Evolutionary conservation across 2,888 invertebrate species (phyloP), one percentile per base, ranked within the genome.

Genomic region (Stenolophus ochropezus): DNA sequence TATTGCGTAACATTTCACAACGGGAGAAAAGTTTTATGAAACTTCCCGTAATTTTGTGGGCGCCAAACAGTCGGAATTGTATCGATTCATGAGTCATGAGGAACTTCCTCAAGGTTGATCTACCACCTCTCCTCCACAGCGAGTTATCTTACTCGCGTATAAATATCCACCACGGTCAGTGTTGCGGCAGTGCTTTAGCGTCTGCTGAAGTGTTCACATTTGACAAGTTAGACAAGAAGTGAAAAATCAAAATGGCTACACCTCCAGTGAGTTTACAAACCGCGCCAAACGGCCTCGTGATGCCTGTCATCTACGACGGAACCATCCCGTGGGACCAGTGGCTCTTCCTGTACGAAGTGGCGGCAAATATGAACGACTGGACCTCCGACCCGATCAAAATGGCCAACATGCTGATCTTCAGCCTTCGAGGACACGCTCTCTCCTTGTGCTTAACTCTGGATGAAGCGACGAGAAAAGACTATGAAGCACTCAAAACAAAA

Each of bases 321-420:
- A 73, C 73, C 20, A 80, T 80, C n/a, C 73, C 53, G 0, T 80
- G 80, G 80, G 80, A 80, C 20, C 80, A 80, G 42, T 80, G 80
- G 80, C 14, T 80, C 8, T 80, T 80, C 71, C 49, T 80, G 8
- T 80, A 73, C 71, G 80, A 80, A 80, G 80, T 80, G 14, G 80
- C 80, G 14, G 80, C 80, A 11, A 65, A 80, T 18, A 73, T 80
- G 73, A 80, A 80, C 47, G 58, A 47, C 21, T 80, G 80, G 80
- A 80, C 21, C 4, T 14, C 27, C 8, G 80, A 80, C 23, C 58
- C 80, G 42, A 16, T 21, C 14, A 80, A 80, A 23, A 71, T 80
- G 73, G 73, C 80, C 42, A 80, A 80, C 42, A 80, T 80, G 80
- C 16, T 80, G 8, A 80, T 80, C 58, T 80, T 80, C 58, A 80